A percentile compares a stretch with the other conserved stretches of the same genome.
Evolutionary conservation across 2,113 vertebrate species (phyloP).

Genomic region (Indri indri): DNA sequence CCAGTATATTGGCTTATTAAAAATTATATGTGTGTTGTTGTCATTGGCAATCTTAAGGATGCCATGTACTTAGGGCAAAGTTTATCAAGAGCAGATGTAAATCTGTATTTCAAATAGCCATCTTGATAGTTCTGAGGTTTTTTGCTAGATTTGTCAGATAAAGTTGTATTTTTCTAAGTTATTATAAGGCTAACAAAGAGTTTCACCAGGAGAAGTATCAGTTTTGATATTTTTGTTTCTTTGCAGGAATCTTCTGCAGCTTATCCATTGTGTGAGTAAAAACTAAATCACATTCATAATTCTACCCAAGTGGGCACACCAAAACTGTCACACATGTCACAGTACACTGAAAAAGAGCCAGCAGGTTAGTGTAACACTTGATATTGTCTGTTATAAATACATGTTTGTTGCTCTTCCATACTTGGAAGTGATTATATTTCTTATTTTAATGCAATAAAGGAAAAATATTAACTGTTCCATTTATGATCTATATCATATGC

Average conservation of each 20-base stretch:
- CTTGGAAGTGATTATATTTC: conserved; percentile 27
- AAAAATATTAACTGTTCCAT: not conserved
- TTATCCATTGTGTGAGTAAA: conserved; percentile 15
- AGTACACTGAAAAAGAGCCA: conserved; percentile 66
- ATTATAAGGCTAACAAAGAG: not conserved
- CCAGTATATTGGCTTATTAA: not conserved
- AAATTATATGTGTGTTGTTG: not conserved
- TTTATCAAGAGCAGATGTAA: not conserved
- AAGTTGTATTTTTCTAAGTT: not conserved
- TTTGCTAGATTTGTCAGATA: not conserved
- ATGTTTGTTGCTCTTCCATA: not conserved
- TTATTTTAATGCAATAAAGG: conserved; percentile 23
- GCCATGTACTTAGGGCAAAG: not conserved
- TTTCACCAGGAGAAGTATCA: not conserved
- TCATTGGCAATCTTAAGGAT: not conserved
- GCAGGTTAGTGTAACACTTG: conserved; percentile 51
- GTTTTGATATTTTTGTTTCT: conserved; percentile 49
- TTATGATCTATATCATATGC: not conserved
- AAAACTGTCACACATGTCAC: conserved; percentile 66
- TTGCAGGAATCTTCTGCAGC: conserved; percentile 61
- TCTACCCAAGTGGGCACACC: conserved; percentile 1
- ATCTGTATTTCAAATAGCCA: not conserved
- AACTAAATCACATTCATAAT: conserved; percentile 28
- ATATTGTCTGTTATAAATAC: not conserved
- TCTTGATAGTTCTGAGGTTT: not conserved